phyloP scores from a whole-genome alignment of 1,140 invertebrate genomes.

The Lordiphosa clarofinis region DNA sequence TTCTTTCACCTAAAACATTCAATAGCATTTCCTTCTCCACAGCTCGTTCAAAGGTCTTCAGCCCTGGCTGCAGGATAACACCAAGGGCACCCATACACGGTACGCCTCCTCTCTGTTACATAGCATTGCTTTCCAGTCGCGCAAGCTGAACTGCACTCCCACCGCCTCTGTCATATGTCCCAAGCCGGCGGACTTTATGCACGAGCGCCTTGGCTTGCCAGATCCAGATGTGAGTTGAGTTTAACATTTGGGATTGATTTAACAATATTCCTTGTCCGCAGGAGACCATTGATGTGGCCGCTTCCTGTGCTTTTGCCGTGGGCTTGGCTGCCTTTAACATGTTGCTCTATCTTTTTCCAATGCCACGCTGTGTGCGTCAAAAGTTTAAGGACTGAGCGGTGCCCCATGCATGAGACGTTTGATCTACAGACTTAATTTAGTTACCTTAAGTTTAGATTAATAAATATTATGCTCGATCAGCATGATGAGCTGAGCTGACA shows the following conservation, averaged over 20 bases:
- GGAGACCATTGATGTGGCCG: slow-evolving; percentile 83
- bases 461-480: slow-evolving; percentile 9
- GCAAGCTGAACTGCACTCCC: slow-evolving; percentile 68
- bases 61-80: slow-evolving; percentile 90
- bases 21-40: slow-evolving; percentile 3
- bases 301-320: slow-evolving; percentile 91
- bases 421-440: slow-evolving; percentile 1
- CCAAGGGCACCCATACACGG: slow-evolving; percentile 87
- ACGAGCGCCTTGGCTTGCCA: slow-evolving; percentile 76
- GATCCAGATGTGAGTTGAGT: slow-evolving; percentile 79
- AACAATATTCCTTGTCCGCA: slow-evolving; percentile 35
- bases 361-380: slow-evolving; percentile 91
- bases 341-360: slow-evolving; percentile 90
- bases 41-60: slow-evolving; percentile 86
- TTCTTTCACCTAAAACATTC: not conserved
- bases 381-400: slow-evolving; percentile 91
- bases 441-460: slow-evolving; percentile 22
- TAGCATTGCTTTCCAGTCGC: slow-evolving; percentile 83
- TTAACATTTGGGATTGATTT: slow-evolving; percentile 10
- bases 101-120: slow-evolving; percentile 88
- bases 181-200: slow-evolving; percentile 71
- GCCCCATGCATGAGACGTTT: not conserved
- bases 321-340: slow-evolving; percentile 91
- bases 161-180: slow-evolving; percentile 76
- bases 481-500: no score